These are phyloP conservation scores for Larimichthys crocea DNA, from an alignment of 2,113 vertebrate genomes.

Conservation along the genomic window DNA sequence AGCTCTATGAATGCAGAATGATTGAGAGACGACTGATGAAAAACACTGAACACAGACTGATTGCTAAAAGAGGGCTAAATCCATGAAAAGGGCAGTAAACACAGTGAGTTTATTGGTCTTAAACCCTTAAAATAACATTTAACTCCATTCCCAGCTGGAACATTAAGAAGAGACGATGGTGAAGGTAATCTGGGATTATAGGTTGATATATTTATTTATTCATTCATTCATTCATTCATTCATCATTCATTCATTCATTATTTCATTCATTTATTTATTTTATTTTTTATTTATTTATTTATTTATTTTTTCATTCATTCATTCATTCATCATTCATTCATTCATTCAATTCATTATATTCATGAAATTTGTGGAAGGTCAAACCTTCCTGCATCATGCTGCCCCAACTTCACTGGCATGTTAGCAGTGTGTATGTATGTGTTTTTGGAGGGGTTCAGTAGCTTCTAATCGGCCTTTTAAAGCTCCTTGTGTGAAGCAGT, in stretches of 20 bases:
- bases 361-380: slow-evolving; percentile 1
- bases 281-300: too few relatives aligned
- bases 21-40: slow-evolving; percentile 1
- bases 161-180: neutral
- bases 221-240: too few relatives aligned
- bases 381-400: neutral
- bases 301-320: too few relatives aligned
- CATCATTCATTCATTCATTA: too few relatives aligned
- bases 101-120: neutral
- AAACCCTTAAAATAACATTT: slow-evolving; percentile 23
- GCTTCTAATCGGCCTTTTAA: slow-evolving; percentile 1
- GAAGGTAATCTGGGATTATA: neutral
- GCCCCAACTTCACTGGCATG: neutral
- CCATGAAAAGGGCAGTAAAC: slow-evolving; percentile 19
- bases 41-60: slow-evolving; percentile 10
- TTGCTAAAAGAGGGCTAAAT: slow-evolving; percentile 1
- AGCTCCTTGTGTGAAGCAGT: slow-evolving; percentile 1
- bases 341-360: too few relatives aligned
- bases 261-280: too few relatives aligned
- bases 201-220: too few relatives aligned
- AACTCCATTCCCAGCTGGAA: neutral
- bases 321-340: too few relatives aligned
- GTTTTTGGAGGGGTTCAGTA: neutral
- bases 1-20: slow-evolving; percentile 1
- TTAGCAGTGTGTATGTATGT: neutral